Base-by-base conservation (phyloP, 2,888 invertebrate species). In the Galeopsomyia nigrocyanea region DNA sequence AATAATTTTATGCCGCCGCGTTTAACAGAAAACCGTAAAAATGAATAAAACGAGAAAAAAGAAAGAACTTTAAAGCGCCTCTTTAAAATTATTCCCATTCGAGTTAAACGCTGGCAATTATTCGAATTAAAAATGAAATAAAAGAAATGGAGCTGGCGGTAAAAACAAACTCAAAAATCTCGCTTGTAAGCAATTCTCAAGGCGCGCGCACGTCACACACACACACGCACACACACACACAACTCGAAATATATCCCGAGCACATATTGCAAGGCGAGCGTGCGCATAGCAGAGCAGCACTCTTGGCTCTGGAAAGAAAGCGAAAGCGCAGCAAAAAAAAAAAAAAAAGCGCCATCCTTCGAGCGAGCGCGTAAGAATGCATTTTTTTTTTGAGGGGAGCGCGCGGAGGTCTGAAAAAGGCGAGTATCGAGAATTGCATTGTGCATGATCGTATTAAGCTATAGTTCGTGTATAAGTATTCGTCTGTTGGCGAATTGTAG, bases 381-480 rank as follows among this genome's bases (percentile, higher is more conserved):
- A 68, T 73, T 73, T 68, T 68, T 62, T 5, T 26, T 26, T 5
- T 26, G 26, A 2, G 26, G 58, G 67, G 68, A 68, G 53, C 26
- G 66, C 39, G 50, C 56, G 66, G 31, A 56, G 58, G 60, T 39
- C 58, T 17, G 53, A 50, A 50, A 21, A 61, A 51, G 31, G 49
- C 47, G 53, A 26, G 10, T 70, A 70, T 73, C 65, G 66, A 66
- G 58, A 63, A 73, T 66, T 73, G 73, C 66, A 73, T 73, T 73
- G 73, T 73, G 66, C 69, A 73, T 67, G 73, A 73, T 73, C 69
- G 69, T 58, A 67, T 66, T 66, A 70, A 70, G 69, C 69, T 69
- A 62, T 66, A 69, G 69, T 39, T 39, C 39, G 39, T 10, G 39
- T 39, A 39, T 39, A 39, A 39, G 39, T 39, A 39, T 39, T 39